Conservation (phyloP, 1,140 invertebrate genomes). For the Drosophila seguyi region DNA sequence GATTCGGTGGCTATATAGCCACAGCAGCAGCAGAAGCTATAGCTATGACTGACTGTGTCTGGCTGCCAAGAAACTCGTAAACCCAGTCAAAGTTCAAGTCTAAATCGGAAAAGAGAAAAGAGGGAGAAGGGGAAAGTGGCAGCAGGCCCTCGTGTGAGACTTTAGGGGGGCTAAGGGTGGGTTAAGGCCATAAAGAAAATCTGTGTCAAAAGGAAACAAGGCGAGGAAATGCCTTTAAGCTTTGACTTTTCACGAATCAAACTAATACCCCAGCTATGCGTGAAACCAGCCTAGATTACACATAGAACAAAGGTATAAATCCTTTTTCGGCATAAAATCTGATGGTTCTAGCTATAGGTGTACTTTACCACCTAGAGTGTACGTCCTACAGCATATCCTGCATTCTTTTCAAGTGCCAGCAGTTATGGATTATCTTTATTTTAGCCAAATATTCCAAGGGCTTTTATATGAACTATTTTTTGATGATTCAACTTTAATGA, state of each 20-base stretch:
- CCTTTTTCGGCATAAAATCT: not conserved
- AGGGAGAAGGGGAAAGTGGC: not conserved
- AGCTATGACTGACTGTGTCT: conserved; percentile 16
- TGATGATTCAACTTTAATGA: too few species aligned
- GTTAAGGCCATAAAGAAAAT: conserved; percentile 66
- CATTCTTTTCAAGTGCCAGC: not conserved
- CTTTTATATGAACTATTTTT: too few species aligned
- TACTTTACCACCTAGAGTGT: not conserved
- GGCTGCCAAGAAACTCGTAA: conserved; percentile 55
- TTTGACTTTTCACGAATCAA: conserved; percentile 64
- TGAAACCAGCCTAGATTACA: conserved; percentile 13
- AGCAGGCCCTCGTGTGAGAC: not conserved
- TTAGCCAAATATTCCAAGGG: too few species aligned
- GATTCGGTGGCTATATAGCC: conserved; percentile 26
- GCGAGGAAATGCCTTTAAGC: conserved; percentile 42
- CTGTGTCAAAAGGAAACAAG: conserved; percentile 56
- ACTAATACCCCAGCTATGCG: conserved; percentile 30
- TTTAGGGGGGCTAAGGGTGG: conserved; percentile 7
- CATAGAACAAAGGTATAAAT: not conserved
- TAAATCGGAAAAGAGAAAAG: conserved; percentile 2
- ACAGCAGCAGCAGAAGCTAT: conserved; percentile 3
- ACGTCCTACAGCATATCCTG: not conserved
- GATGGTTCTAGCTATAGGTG: not conserved
- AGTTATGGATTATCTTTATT: not conserved
- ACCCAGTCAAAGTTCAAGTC: conserved; percentile 52